Percentiles rank a stretch among this genome's conserved stretches.
phyloP scores from a whole-genome alignment of 2,888 invertebrate species.

The Hemicrepidius hirtus region DNA sequence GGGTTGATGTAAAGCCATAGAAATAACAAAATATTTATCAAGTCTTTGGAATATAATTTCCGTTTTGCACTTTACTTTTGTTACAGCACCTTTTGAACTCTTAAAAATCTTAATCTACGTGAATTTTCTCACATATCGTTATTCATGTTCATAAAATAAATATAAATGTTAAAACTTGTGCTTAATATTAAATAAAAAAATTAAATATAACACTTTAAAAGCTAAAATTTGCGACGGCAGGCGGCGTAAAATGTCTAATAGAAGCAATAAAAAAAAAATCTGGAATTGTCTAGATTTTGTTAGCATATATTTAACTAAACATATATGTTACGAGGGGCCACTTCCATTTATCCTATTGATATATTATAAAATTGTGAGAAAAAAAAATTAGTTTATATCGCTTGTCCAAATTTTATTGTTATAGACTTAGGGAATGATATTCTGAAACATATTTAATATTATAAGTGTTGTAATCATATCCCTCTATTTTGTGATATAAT shows the following conservation, averaged over 20 bases:
- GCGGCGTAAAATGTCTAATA: constrained; percentile 20
- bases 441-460: constrained; percentile 19
- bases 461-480: constrained; percentile 35
- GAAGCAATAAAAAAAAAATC: constrained; percentile 44
- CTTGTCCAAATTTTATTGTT: constrained; percentile 46
- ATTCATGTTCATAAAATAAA: constrained; percentile 16
- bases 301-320: constrained; percentile 17
- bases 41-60: too few species aligned
- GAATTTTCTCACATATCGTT: constrained; percentile 34
- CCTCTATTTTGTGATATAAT: constrained; percentile 48
- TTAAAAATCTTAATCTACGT: background rate
- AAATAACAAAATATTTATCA: too few species aligned
- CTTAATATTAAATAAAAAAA: constrained; percentile 22
- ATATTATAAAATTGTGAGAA: constrained; percentile 5
- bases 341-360: constrained; percentile 46
- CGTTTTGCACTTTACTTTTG: background rate
- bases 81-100: constrained; percentile 1
- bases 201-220: background rate
- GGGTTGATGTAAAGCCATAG: too few species aligned
- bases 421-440: constrained; percentile 37
- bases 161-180: constrained; percentile 31
- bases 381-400: constrained; percentile 38
- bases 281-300: constrained; percentile 36
- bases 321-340: constrained; percentile 43
- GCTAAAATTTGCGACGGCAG: background rate